Base-by-base conservation (phyloP, 2,797 vertebrate species). In the Cossypha dichroa region DNA sequence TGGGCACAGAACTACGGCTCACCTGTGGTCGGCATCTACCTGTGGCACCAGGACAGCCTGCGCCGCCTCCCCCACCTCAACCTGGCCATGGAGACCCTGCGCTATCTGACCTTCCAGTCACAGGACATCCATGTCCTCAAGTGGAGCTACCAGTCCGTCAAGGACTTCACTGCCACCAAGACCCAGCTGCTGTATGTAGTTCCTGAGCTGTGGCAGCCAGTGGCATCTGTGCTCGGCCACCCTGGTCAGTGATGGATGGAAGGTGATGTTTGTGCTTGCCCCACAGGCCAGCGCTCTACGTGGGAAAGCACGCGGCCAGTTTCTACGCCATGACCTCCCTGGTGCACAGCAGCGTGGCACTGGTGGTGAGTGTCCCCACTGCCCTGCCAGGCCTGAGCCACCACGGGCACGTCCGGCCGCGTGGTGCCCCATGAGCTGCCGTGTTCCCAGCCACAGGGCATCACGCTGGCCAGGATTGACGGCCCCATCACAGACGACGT, bases 1-100 rank as follows among this genome's bases (percentile, higher is more conserved):
- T 99, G 99, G 99, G 99, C 98, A 2, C 99, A 99, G 95, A 99
- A 99, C 97, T 99, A 99, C 0, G 99, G 98, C 4, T 98, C 99
- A 0, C 99, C 99, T 0, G 99, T 99, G 72, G 98, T 98, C 0
- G 99, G 99, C 11, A 96, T 99, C 81, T 99, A 99, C 66, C 69
- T 99, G 77, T 99, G 99, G 98, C 98, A 98, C 18, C 99, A 99
- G 60, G 99, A 99, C 91, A 98, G 98, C 28, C 97, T 99, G 55
- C 98, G 96, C 52, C 99, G 99, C 11, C 96, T 99, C 15, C 99
- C 99, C 6, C 99, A 99, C 96, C 98, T 99, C 95, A 99, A 99
- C 5, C 97, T 99, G 43, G 99, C 99, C 90, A 98, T 98, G 96
- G 99, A 99, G 94, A 99, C 99, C 5, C 97, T 99, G 60, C 99